These are phyloP conservation scores for Podarcis cretensis DNA, from an alignment of 2,113 vertebrate genomes.

Conservation along the genomic window DNA sequence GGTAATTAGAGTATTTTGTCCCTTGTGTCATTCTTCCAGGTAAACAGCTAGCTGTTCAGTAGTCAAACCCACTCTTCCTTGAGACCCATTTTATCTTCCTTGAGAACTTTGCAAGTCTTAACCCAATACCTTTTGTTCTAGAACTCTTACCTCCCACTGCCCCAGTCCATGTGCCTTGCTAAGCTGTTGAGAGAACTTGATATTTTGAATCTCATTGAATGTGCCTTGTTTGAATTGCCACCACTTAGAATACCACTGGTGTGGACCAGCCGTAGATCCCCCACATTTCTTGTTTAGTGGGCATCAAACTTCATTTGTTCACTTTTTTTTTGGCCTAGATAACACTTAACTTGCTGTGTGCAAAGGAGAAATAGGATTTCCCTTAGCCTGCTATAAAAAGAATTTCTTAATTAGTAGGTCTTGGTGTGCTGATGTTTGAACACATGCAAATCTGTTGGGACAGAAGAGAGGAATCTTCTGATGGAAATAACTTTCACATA, in stretches of 20 bases:
- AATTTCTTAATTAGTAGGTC: constrained; percentile 30
- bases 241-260: not conserved
- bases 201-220: not conserved
- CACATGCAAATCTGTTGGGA: constrained; percentile 22
- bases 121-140: not conserved
- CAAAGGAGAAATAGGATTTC: not conserved
- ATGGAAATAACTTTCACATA: not conserved
- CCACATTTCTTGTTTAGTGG: not conserved
- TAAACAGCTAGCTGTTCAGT: not conserved
- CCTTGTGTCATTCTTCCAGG: not conserved
- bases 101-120: not conserved
- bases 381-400: constrained; percentile 23
- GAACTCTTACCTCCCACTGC: not conserved
- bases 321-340: constrained; percentile 2
- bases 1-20: not conserved
- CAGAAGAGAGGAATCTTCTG: constrained; percentile 11
- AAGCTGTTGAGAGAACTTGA: not conserved
- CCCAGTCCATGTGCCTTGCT: not conserved
- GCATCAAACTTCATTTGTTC: not conserved
- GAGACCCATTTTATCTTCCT: not conserved
- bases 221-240: not conserved
- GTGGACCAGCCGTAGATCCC: not conserved
- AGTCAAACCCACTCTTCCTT: too few relatives aligned
- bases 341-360: not conserved
- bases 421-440: constrained; percentile 14